Evolutionary conservation across 2,113 vertebrate genomes (phyloP).

Genomic region (Eira barbara): DNA sequence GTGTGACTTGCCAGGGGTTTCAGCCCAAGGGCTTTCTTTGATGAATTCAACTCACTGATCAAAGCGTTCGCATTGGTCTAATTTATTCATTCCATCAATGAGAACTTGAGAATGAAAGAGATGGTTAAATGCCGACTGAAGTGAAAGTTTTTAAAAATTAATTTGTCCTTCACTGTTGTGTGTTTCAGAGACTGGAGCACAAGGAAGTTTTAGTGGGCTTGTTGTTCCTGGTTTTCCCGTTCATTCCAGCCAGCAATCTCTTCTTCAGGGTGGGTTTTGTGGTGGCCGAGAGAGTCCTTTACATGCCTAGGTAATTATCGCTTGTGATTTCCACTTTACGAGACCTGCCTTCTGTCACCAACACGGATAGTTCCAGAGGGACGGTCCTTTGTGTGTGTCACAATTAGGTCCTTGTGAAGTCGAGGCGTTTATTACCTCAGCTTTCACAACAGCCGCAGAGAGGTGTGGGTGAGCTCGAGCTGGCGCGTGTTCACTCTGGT

Average conservation of each 20-base stretch:
- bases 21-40: neutral
- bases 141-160: slow-evolving; percentile 64
- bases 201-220: slow-evolving; percentile 93
- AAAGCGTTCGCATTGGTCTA: neutral
- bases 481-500: rapidly evolving
- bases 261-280: slow-evolving; percentile 99
- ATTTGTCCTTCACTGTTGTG: slow-evolving; percentile 79
- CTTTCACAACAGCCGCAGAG: neutral
- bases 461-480: neutral
- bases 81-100: slow-evolving; percentile 5
- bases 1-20: neutral
- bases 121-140: slow-evolving; percentile 26
- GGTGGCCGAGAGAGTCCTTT: slow-evolving; percentile 97
- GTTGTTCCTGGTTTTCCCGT: slow-evolving; percentile 95
- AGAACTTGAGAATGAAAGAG: slow-evolving; percentile 46
- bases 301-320: slow-evolving; percentile 95
- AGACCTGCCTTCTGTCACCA: slow-evolving; percentile 27
- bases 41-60: neutral
- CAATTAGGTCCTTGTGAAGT: neutral
- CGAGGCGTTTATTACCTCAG: neutral
- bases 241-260: slow-evolving; percentile 97
- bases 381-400: neutral
- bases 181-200: slow-evolving; percentile 89
- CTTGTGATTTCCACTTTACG: slow-evolving; percentile 56
- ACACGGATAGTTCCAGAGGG: neutral